Evolutionary conservation across 2,113 vertebrate species (phyloP).

Genomic region (Clupea harengus): DNA sequence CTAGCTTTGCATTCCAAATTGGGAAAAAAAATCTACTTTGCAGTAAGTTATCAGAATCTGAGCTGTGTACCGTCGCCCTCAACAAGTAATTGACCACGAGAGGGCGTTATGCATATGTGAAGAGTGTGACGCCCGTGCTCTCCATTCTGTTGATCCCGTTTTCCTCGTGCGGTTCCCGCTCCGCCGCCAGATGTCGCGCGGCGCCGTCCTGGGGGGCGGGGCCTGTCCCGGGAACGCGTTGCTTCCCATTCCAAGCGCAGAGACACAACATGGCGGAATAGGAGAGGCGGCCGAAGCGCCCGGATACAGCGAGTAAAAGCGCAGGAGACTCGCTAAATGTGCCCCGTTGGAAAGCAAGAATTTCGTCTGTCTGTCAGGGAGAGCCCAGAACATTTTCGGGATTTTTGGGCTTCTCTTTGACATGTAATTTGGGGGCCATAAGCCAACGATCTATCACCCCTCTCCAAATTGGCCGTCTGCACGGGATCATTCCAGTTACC

Average conservation of each 20-base stretch:
- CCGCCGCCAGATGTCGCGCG: slow-evolving; percentile 59
- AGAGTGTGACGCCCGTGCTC: background rate
- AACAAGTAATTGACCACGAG: background rate
- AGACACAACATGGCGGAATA: slow-evolving; percentile 81
- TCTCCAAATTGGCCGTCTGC: slow-evolving; percentile 56
- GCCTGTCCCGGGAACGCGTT: slow-evolving; percentile 68
- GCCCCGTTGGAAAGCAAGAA: slow-evolving; percentile 36
- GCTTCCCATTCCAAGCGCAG: slow-evolving; percentile 71
- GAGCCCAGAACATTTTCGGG: background rate
- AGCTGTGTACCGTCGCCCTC: background rate
- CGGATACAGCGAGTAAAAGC: slow-evolving; percentile 71
- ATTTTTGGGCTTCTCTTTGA: slow-evolving; percentile 7
- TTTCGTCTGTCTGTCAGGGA: background rate
- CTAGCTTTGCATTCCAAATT: background rate
- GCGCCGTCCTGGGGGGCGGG: slow-evolving; percentile 47
- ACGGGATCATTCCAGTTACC: slow-evolving; percentile 65
- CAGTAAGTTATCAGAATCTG: background rate
- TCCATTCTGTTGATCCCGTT: background rate
- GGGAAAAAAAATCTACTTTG: background rate
- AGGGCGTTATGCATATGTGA: background rate
- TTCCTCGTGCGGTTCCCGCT: background rate
- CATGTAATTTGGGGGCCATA: slow-evolving; percentile 45
- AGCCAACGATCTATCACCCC: slow-evolving; percentile 24
- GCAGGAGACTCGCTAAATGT: slow-evolving; percentile 54
- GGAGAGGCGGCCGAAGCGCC: slow-evolving; percentile 69